Evolutionary conservation across 2,888 invertebrate genomes (phyloP), one percentile per base, ranked within the genome.

Genomic region (Clivina fossor): DNA sequence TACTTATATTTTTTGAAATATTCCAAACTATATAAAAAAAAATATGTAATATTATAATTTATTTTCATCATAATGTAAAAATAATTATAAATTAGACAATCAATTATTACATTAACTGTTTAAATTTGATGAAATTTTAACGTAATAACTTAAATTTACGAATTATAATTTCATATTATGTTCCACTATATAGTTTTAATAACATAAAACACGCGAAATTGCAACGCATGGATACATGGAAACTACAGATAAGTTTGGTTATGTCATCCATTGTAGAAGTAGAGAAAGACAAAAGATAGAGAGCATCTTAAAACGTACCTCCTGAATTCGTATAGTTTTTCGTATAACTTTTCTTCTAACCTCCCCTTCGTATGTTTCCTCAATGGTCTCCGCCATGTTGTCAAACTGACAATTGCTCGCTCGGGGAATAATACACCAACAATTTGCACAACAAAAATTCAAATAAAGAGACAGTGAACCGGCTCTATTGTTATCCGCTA

Each of bases 281-380:
- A 7, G 9, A 4, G 9, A 7, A 4, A 7, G 4, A 9, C 26
- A 7, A 7, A 13, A 43, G 8, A 26, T 28, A 38, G 24, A 49
- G 20, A n/a, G 20, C 28, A 16, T 30, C 18, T 11, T 11, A 11
- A 40, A 49, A 72, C 81, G 81, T 81, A 85, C 85, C 82, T 85
- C 85, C 78, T 84, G 80, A 74, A 84, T 85, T 78, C 82, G 84
- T 77, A 82, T 79, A 76, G 78, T 84, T 71, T 80, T 83, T 76
- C 82, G 79, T 74, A 83, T 80, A 75, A 83, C 79, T 77, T 84
- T 84, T 72, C 84, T 80, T 73, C 82, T 80, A 76, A 85, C 81
- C 76, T 83, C 81, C 71, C 79, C 81, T 75, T 84, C 83, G 78
- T 82, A 84, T 65, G 78, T 76, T 74, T 84, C 84, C 75, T 85